Evolutionary conservation across 2,113 vertebrate genomes (phyloP).

Genomic region (Myodes glareolus): DNA sequence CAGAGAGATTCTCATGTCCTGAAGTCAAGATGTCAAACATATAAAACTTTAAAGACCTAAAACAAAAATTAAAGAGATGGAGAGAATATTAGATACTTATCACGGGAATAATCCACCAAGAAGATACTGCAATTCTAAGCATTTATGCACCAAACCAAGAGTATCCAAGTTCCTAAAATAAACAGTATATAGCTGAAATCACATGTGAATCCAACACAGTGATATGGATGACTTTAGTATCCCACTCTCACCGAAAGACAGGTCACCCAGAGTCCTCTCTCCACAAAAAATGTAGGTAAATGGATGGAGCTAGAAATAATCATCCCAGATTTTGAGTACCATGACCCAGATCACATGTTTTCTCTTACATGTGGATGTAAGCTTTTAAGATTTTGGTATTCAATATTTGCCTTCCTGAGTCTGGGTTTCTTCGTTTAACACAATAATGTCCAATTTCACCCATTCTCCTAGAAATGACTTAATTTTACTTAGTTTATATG

Average conservation of each 20-base stretch:
- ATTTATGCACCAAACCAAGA: no score
- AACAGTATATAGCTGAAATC: no score
- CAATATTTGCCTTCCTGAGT: neutral
- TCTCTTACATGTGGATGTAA: neutral
- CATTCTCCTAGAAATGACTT: neutral
- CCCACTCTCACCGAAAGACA: no score
- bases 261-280: no score
- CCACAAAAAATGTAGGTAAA: neutral
- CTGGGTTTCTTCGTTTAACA: neutral
- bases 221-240: no score
- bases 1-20: neutral
- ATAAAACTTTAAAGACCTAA: neutral
- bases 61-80: neutral
- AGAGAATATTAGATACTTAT: neutral
- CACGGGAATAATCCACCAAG: neutral
- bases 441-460: neutral
- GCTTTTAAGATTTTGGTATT: neutral
- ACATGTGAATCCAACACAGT: no score
- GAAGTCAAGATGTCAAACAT: neutral
- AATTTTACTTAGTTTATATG: no score
- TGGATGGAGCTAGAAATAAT: neutral
- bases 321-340: neutral
- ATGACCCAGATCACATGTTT: neutral
- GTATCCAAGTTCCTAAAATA: no score
- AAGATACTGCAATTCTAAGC: no score